A percentile compares a stretch with the other conserved stretches of the same genome.
phyloP scores from a whole-genome alignment of 2,797 vertebrate genomes.

The Remorina albescens region DNA sequence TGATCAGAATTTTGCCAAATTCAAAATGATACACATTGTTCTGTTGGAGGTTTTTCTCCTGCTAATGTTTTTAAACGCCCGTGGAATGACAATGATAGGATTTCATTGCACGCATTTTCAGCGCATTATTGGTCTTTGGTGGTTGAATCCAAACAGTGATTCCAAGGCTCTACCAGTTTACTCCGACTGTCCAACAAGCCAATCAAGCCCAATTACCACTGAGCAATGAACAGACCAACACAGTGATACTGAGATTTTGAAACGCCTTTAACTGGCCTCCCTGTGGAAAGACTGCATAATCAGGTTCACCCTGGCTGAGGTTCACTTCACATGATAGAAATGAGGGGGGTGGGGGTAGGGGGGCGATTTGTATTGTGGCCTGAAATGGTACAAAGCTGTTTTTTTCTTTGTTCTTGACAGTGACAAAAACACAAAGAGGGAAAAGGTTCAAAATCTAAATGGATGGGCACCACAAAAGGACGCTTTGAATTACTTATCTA shows the following conservation, averaged over 20 bases:
- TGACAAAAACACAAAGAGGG: neutral
- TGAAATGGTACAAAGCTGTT: slow-evolving; percentile 10
- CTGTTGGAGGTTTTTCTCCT: slow-evolving; percentile 29
- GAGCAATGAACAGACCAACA: slow-evolving; percentile 57
- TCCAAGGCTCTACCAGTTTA: slow-evolving; percentile 49
- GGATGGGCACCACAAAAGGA: neutral
- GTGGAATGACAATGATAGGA: slow-evolving; percentile 66
- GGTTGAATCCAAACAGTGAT: slow-evolving; percentile 25
- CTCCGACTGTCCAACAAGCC: slow-evolving; percentile 48
- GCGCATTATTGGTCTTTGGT: slow-evolving; percentile 39
- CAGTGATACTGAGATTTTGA: slow-evolving; percentile 38
- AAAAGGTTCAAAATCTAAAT: neutral
- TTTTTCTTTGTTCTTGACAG: neutral
- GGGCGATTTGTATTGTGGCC: neutral
- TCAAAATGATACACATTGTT: slow-evolving; percentile 30
- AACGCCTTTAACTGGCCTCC: slow-evolving; percentile 29
- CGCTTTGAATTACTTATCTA: neutral
- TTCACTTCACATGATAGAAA: slow-evolving; percentile 31
- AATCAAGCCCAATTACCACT: slow-evolving; percentile 55
- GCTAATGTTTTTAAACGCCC: slow-evolving; percentile 59
- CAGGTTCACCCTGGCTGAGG: slow-evolving; percentile 29
- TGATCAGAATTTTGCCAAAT: slow-evolving; percentile 14
- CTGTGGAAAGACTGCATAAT: slow-evolving; percentile 34
- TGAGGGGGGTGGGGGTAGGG: too few species aligned
- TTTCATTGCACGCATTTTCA: slow-evolving; percentile 57